These are phyloP conservation scores for Ephydatia muelleri DNA, from an alignment of 37 sponge, comb jelly and placozoan species.

Conservation along the genomic window DNA sequence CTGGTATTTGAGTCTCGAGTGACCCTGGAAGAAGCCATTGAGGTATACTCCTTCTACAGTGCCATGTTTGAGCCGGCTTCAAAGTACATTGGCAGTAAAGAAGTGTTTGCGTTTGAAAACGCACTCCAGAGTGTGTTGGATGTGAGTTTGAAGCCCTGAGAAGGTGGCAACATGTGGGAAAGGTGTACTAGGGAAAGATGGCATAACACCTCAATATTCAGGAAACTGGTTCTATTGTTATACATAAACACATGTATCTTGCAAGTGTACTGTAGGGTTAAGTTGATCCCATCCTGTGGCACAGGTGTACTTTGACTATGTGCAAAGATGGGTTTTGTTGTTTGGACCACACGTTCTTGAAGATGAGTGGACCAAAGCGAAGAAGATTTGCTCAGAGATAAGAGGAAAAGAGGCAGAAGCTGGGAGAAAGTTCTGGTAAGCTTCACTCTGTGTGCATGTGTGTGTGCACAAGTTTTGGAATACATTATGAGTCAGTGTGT, in stretches of 20 bases:
- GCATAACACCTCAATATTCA: background rate
- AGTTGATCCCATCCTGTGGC: background rate
- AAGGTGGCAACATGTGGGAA: no score
- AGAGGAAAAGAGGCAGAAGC: constrained; percentile 69
- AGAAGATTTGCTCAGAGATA: constrained; percentile 62
- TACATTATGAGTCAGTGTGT: no score
- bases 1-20: constrained; percentile 64
- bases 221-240: background rate
- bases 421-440: constrained; percentile 86
- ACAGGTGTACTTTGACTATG: constrained; percentile 71
- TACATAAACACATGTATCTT: background rate
- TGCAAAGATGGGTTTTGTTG: constrained; percentile 54
- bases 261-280: background rate
- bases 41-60: constrained; percentile 47
- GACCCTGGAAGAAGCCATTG: constrained; percentile 52
- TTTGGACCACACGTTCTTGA: constrained; percentile 59
- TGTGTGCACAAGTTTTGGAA: no score
- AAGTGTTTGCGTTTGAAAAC: constrained; percentile 50
- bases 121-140: constrained; percentile 55
- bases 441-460: background rate
- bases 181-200: background rate
- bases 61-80: constrained; percentile 38
- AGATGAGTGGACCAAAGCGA: constrained; percentile 72
- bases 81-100: constrained; percentile 34
- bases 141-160: constrained; percentile 11